Conservation (phyloP, 2,797 vertebrate species). For the Sarcoramphus papa region DNA sequence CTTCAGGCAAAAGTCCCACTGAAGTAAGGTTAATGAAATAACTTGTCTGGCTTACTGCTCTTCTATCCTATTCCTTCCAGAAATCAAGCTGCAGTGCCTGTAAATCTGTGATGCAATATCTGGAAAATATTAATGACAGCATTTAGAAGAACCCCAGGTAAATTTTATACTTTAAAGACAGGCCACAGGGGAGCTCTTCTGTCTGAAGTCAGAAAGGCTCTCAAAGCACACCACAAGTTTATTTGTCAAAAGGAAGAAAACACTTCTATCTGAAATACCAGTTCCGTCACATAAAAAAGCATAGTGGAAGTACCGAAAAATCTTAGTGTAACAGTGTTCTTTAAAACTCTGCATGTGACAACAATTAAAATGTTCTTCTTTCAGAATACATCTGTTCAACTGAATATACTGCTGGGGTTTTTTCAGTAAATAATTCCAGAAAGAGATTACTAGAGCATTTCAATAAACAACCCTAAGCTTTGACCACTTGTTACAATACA, state of each 20-base stretch:
- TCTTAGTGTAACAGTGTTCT: not conserved
- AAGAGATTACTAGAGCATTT: not conserved
- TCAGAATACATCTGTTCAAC: conserved; percentile 33
- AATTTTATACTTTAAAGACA: not conserved
- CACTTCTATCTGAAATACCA: conserved; percentile 25
- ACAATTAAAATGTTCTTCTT: conserved; percentile 40
- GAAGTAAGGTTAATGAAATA: not conserved
- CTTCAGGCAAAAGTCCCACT: not conserved
- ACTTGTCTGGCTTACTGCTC: not conserved
- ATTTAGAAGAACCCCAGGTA: not conserved
- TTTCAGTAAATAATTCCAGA: conserved; percentile 38
- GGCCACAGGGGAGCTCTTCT: not conserved
- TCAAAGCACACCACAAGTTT: not conserved
- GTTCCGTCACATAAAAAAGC: not conserved
- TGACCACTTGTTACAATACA: not conserved
- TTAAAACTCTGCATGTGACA: conserved; percentile 11
- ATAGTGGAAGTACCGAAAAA: not conserved
- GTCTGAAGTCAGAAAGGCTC: not conserved
- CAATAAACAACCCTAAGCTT: not conserved
- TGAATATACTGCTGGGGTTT: not conserved
- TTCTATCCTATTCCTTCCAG: not conserved
- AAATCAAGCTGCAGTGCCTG: not conserved
- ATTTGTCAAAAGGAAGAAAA: conserved; percentile 20
- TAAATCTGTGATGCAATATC: not conserved
- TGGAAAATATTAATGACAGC: not conserved